Conservation (phyloP, 2,797 vertebrate genomes). For the Clarias pachynema region DNA sequence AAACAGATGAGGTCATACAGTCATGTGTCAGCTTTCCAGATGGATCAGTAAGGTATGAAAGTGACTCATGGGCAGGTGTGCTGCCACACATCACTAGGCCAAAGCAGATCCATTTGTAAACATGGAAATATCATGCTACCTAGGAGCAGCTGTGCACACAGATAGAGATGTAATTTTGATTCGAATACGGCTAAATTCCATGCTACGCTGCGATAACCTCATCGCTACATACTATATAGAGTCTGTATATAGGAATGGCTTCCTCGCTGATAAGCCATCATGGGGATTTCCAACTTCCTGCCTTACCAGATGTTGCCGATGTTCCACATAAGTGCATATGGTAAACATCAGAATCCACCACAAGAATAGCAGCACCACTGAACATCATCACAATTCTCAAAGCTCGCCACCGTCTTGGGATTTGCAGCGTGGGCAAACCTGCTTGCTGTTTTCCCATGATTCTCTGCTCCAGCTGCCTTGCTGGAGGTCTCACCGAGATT, state of each 20-base stretch:
- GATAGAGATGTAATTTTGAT: constrained; percentile 1
- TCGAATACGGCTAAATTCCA: not conserved
- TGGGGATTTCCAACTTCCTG: not conserved
- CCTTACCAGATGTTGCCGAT: constrained; percentile 9
- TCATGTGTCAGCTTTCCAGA: constrained; percentile 42
- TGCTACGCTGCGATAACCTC: not conserved
- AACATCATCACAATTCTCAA: constrained; percentile 11
- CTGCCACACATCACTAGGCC: constrained; percentile 16
- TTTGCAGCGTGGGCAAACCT: constrained; percentile 11
- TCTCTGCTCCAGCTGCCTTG: constrained; percentile 40
- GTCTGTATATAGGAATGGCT: not conserved
- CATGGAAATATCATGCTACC: not conserved
- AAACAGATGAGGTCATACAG: constrained; percentile 35
- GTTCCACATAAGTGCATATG: constrained; percentile 19
- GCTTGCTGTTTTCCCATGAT: constrained; percentile 35
- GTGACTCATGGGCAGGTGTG: constrained; percentile 48
- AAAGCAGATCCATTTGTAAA: constrained; percentile 26
- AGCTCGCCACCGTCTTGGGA: not conserved
- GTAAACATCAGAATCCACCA: constrained; percentile 32
- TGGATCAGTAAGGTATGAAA: constrained; percentile 29
- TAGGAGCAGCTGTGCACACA: not conserved
- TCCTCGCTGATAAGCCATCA: not conserved
- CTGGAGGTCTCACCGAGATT: constrained; percentile 23
- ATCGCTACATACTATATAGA: not conserved
- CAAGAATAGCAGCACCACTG: constrained; percentile 25